phyloP scores from a whole-genome alignment of 92 coral and sea anemone genomes.

The Paragorgia papillata region DNA sequence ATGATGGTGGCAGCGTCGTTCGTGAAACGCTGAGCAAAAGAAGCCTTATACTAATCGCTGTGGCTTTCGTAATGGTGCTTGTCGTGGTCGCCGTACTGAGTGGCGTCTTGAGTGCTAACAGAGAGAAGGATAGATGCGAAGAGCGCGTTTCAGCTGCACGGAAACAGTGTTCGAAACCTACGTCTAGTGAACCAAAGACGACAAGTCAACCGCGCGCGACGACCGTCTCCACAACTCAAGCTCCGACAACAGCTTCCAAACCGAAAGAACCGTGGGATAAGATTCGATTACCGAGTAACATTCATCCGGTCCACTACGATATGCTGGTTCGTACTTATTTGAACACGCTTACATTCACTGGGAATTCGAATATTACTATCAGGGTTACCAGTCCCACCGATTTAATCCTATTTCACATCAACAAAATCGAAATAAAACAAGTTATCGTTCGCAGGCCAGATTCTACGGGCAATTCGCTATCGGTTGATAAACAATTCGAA shows the following conservation, averaged over 20 bases:
- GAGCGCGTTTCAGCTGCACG: slow-evolving; percentile 42
- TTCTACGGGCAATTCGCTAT: not conserved
- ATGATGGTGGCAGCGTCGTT: too few relatives aligned
- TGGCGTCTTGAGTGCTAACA: slow-evolving; percentile 80
- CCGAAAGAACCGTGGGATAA: slow-evolving; percentile 83
- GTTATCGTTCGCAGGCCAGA: slow-evolving; percentile 47
- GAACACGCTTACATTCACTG: too few relatives aligned
- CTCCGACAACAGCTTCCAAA: slow-evolving; percentile 70
- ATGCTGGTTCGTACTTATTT: slow-evolving; percentile 67
- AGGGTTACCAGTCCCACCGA: slow-evolving; percentile 66
- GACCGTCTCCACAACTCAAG: not conserved
- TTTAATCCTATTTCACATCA: slow-evolving; percentile 72
- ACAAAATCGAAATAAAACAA: slow-evolving; percentile 74
- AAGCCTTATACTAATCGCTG: slow-evolving; percentile 37
- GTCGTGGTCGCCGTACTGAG: slow-evolving; percentile 74
- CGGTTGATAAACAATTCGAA: slow-evolving; percentile 60
- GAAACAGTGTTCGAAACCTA: slow-evolving; percentile 7
- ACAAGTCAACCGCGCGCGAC: not conserved
- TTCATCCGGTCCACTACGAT: slow-evolving; percentile 77
- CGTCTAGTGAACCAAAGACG: not conserved
- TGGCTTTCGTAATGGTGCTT: slow-evolving; percentile 52
- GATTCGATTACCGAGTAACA: slow-evolving; percentile 78
- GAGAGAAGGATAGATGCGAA: slow-evolving; percentile 61
- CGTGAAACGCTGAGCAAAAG: too few relatives aligned
- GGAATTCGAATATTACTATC: slow-evolving; percentile 51